Base-by-base conservation (phyloP, 2,113 vertebrate species). In the Bubo bubo region DNA sequence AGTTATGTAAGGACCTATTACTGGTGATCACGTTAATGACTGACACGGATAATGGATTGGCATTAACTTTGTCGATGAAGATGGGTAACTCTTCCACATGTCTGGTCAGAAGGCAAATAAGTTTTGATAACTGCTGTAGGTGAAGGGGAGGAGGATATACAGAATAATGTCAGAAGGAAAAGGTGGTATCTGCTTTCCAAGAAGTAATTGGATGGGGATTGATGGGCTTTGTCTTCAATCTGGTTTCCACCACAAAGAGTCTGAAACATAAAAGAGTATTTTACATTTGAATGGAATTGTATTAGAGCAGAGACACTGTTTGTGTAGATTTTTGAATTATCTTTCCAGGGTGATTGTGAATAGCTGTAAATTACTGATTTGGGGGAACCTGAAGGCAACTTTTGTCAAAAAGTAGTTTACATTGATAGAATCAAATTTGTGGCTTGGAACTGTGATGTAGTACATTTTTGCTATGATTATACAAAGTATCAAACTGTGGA, bases 391-490 rank as follows among this genome's bases (percentile, higher is more conserved):
- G 72, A 91, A 93, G 32, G 26, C 34, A 90, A 15, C 22, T 93
- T 97, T 80, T 64, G 41, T 84, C 47, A 86, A 75, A 88, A 93
- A 52, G 86, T 41, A 88, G 43, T 96, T 94, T 93, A 53, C 39
- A 55, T 92, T 95, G 72, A 67, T 96, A 88, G 90, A 96, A 92
- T 82, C 8, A 32, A 81, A 92, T 97, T 87, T 92, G 75, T 97
- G 90, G 41, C 27, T 86, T 98, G 70, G 62, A 96, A 86, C 74
- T 72, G 71, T 22, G 24, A 76, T 64, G 59, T 88, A 86, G 66
- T 97, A 96, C 90, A 94, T 84, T 96, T 96, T 97, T 97, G 56
- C 92, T 93, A 22, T 76, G 62, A 72, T 97, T 97, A 91, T 90
- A 81, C 27, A 35, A 93, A 95, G 67, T 75, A 68, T 55, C 58